Evolutionary conservation across 2,797 vertebrate genomes (phyloP), one percentile per base, ranked within the genome.

Genomic region (Leuciscus waleckii): DNA sequence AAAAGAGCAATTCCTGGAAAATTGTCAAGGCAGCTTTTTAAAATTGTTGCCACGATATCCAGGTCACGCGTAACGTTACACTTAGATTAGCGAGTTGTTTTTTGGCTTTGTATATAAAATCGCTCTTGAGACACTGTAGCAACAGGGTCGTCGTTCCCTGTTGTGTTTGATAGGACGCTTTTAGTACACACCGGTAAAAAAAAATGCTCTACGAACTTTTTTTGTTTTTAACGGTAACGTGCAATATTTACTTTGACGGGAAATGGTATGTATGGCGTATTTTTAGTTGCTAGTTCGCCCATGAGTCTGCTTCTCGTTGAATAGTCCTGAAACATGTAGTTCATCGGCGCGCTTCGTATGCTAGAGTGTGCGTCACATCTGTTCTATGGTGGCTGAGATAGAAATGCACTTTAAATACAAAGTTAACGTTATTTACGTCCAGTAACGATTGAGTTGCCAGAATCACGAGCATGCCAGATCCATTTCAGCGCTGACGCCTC

Each of bases 21-120:
- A 82, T 56, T 29, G 71, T 83, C 43, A n/a, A 49, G 61, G 58
- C 56, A 29, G 71, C 61, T 51, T 65, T 76, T 76, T 39, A 16
- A 51, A 16, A 58, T 56, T 23, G 67, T 21, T 58, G 79, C 37
- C 67, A 6, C 7, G 35, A 76, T 26, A 73, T 73, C 41, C n/a
- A 49, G 43, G 43, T 26, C 7, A 26, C 88, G 89, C 89, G 92
- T 94, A 29, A 29, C 29, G 29, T 29, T 29, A 91, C 90, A 90
- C 81, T 89, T 92, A 92, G 92, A 69, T 86, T 93, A 90, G 87
- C 89, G 90, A 90, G 90, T 88, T 90, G 91, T 82, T 92, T 92
- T 92, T 92, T 90, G 91, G 89, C 89, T 91, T 89, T 93, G 93
- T 95, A 93, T 88, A 93, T 94, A 93, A 91, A 90, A 93, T 89